A percentile compares a stretch with the other conserved stretches of the same genome.
These are phyloP conservation scores for Cepphus grylle DNA, from an alignment of 2,113 vertebrate species.

Conservation along the genomic window DNA sequence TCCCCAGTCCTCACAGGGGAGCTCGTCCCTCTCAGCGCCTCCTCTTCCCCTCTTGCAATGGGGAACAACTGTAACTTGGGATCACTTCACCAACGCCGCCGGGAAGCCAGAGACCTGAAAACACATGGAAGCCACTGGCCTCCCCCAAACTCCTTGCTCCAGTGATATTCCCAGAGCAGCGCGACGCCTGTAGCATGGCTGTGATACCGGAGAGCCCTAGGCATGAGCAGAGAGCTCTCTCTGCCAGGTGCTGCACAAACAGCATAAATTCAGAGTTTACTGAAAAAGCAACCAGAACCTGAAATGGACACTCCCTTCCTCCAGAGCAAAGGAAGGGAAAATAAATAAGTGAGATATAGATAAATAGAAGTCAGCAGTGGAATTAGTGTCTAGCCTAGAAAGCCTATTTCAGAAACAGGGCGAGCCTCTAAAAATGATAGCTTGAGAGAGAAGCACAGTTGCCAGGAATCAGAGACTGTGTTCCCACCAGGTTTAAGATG, in stretches of 20 bases:
- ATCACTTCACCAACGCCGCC: background rate
- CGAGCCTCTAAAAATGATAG: conserved; percentile 18
- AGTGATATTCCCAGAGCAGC: background rate
- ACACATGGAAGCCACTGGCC: background rate
- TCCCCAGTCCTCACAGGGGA: background rate
- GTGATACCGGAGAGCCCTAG: background rate
- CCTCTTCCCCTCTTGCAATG: background rate
- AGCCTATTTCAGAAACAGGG: conserved; percentile 23
- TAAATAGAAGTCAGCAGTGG: conserved; percentile 9
- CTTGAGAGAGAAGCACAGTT: conserved; percentile 23
- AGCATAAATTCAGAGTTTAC: background rate
- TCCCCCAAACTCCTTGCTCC: no score
- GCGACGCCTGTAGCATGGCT: accelerated
- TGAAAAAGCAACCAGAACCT: conserved; percentile 28
- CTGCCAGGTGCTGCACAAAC: conserved; percentile 13
- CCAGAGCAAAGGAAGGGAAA: conserved; percentile 5
- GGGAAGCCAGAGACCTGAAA: background rate
- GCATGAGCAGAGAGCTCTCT: accelerated
- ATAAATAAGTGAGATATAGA: background rate
- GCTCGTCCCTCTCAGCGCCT: background rate
- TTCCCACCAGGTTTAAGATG: conserved; percentile 9
- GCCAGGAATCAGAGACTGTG: conserved; percentile 31
- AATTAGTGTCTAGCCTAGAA: background rate
- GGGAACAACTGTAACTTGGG: accelerated
- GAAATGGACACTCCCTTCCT: conserved; percentile 21